phyloP scores from a whole-genome alignment of 2,113 vertebrate species.

The Lepus americanus region DNA sequence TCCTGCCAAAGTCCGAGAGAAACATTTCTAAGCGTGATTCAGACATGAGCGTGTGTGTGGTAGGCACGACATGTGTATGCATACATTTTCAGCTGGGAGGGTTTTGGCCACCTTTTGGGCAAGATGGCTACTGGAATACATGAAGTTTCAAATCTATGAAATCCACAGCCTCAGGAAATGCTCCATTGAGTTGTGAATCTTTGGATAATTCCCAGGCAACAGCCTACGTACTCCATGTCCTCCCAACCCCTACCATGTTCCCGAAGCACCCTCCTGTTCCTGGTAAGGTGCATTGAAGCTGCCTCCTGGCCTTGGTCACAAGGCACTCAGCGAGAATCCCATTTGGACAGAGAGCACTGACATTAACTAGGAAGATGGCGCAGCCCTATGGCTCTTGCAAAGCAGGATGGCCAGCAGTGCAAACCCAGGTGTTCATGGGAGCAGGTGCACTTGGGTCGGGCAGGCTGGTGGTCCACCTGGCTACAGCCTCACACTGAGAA shows the following conservation, averaged over 20 bases:
- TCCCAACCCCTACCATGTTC: no score
- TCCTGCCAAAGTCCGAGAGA: neutral
- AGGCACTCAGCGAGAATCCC: neutral
- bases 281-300: neutral
- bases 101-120: neutral
- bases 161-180: neutral
- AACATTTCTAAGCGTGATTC: neutral
- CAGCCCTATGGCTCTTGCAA: neutral
- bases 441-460: neutral
- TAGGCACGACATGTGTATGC: neutral
- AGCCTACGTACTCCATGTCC: neutral
- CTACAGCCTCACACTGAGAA: neutral
- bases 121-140: neutral
- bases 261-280: neutral
- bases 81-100: neutral
- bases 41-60: neutral
- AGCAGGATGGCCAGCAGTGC: neutral
- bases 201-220: neutral
- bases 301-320: neutral
- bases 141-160: neutral
- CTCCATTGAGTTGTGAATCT: neutral
- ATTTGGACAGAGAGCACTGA: neutral
- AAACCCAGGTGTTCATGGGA: neutral
- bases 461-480: neutral
- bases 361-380: neutral